phyloP scores from a whole-genome alignment of 2,797 vertebrate genomes.

The Agapornis canus region DNA sequence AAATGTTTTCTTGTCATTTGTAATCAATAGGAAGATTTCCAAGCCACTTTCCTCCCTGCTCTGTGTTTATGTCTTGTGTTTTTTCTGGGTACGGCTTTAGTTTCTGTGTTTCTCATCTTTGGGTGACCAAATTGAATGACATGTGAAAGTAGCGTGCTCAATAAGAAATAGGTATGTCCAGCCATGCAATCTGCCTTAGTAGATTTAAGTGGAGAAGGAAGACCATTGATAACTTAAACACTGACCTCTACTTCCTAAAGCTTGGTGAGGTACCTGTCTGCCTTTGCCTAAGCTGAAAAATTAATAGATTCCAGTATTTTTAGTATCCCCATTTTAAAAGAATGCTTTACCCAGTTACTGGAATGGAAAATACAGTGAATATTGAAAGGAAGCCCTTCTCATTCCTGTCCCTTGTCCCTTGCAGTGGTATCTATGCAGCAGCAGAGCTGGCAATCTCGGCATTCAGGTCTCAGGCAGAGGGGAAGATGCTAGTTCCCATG shows the following conservation, averaged over 20 bases:
- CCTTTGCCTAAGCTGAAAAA: neutral
- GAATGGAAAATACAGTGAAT: neutral
- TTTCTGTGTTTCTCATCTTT: neutral
- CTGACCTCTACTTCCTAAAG: neutral
- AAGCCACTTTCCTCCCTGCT: neutral
- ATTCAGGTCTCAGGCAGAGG: neutral
- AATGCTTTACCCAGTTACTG: neutral
- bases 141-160: neutral
- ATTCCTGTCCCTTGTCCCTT: accelerated
- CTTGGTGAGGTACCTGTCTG: neutral
- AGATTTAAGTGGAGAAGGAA: neutral
- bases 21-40: neutral
- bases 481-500: constrained; percentile 17
- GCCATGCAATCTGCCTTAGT: neutral
- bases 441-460: accelerated
- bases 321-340: neutral
- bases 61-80: neutral
- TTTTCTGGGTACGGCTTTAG: neutral
- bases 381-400: neutral
- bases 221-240: neutral
- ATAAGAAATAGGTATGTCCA: neutral
- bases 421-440: accelerated
- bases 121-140: neutral
- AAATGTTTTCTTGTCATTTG: neutral
- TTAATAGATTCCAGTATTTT: neutral